Percentiles rank a stretch among this genome's conserved stretches.
phyloP scores from a whole-genome alignment of 2,113 vertebrate genomes.

The Ifrita kowaldi region DNA sequence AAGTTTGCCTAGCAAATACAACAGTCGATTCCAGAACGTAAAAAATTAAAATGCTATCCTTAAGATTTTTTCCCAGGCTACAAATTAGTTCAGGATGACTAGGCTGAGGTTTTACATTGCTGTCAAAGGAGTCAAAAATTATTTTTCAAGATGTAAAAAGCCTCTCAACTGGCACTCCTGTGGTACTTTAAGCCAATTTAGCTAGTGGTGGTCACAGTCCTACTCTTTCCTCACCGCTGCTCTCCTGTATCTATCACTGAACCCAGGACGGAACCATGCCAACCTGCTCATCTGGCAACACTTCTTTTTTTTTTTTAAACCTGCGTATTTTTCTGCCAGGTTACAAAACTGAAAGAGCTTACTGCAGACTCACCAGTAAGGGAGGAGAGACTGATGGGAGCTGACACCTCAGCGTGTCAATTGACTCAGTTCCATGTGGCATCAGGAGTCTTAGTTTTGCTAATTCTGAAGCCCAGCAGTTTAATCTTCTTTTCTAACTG shows the following conservation, averaged over 20 bases:
- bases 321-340: neutral
- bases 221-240: neutral
- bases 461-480: neutral
- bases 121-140: neutral
- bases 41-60: constrained; percentile 5
- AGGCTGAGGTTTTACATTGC: neutral
- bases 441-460: neutral
- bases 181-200: neutral
- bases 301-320: too few relatives aligned
- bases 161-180: neutral
- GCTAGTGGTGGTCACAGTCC: neutral
- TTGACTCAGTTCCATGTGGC: neutral
- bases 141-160: neutral
- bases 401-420: neutral
- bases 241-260: neutral
- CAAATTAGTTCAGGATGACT: neutral
- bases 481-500: neutral
- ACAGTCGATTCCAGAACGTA: accelerated
- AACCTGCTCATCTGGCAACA: neutral
- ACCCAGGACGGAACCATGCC: neutral
- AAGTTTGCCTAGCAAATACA: neutral
- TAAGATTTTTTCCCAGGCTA: constrained; percentile 1
- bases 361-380: neutral
- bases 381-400: neutral
- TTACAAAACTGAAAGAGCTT: neutral